A percentile compares a stretch with the other conserved stretches of the same genome.
phyloP scores from a whole-genome alignment of 2,888 invertebrate species.

The Linnaemya tessellans region DNA sequence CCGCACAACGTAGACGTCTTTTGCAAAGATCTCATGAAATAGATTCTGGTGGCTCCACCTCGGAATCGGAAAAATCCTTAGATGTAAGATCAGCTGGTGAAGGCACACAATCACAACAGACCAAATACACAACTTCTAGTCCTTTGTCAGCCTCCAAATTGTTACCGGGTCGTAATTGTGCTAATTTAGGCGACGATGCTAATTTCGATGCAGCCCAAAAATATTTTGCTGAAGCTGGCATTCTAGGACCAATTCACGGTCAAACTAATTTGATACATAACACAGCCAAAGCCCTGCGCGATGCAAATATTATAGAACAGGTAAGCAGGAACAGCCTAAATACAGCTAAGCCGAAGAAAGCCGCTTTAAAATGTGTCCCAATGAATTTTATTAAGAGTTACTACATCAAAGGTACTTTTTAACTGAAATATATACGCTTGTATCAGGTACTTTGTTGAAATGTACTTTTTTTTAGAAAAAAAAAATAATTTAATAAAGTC shows the following conservation, averaged over 20 bases:
- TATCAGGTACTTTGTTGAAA: too few relatives aligned
- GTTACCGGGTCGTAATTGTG: not conserved
- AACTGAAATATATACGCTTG: too few relatives aligned
- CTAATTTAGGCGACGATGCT: slow-evolving; percentile 62
- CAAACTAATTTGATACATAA: slow-evolving; percentile 76
- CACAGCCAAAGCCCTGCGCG: slow-evolving; percentile 78
- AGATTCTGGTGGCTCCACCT: slow-evolving; percentile 75
- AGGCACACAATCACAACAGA: not conserved
- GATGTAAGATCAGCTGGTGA: slow-evolving; percentile 60
- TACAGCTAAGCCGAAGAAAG: not conserved
- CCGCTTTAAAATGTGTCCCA: not conserved
- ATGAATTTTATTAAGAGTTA: not conserved
- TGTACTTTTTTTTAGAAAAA: not conserved
- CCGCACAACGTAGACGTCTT: slow-evolving; percentile 75
- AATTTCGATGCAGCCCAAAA: slow-evolving; percentile 77
- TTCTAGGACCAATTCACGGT: slow-evolving; percentile 77
- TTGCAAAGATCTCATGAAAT: slow-evolving; percentile 76
- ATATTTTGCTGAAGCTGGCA: slow-evolving; percentile 79
- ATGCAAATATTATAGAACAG: slow-evolving; percentile 77
- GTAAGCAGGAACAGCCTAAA: slow-evolving; percentile 69
- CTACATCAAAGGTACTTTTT: too few relatives aligned
- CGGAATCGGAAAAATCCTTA: slow-evolving; percentile 74
- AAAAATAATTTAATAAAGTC: too few relatives aligned
- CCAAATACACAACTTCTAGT: slow-evolving; percentile 29
- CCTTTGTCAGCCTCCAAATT: slow-evolving; percentile 52